Evolutionary conservation across 2,888 invertebrate genomes (phyloP), one percentile per base, ranked within the genome.

Genomic region (Junonia oenone): DNA sequence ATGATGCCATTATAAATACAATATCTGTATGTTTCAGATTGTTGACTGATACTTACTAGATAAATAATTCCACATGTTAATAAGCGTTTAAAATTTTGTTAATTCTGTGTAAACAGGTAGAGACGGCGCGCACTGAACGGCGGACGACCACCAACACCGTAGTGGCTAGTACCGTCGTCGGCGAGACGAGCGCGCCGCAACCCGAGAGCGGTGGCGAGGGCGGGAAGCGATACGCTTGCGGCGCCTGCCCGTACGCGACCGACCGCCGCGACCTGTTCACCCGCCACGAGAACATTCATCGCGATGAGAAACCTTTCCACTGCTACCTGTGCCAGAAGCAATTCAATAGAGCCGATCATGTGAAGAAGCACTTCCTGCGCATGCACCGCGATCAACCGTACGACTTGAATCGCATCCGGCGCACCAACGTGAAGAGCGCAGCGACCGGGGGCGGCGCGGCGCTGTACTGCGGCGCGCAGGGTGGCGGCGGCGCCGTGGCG

Each of bases 321-420:
- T 98, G 97, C 81, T 97, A 97, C 78, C 94, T 97, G 29, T 97
- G 97, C 76, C 94, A 95, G 76, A 97, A 97, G 82, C 96, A 97
- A 79, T 98, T 98, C 88, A 98, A 97, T 82, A 92, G 97, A 50
- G 97, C 97, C 35, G 97, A 98, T 82, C 97, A 98, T 78, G 97
- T 98, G 45, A 98, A 98, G 83, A 98, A 98, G 74, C 97, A 98
- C 81, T 97, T 97, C 73, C 89, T 97, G 64, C 92, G 97, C 65
- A 97, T 98, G 96, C 97, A 98, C 75, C 93, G 97, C 40, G 97
- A 97, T 69, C 94, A 96, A 76, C 94, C 94, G 1, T 98, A 97
- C 78, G 97, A 97, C 73, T 90, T 96, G 56, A 95, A 96, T 69
- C 93, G 95, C 73, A 96, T 96, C 71, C 91, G 96, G 55, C 91